Evolutionary conservation across 2,888 invertebrate species (phyloP).

Genomic region (Zaprionus obscuricornis): DNA sequence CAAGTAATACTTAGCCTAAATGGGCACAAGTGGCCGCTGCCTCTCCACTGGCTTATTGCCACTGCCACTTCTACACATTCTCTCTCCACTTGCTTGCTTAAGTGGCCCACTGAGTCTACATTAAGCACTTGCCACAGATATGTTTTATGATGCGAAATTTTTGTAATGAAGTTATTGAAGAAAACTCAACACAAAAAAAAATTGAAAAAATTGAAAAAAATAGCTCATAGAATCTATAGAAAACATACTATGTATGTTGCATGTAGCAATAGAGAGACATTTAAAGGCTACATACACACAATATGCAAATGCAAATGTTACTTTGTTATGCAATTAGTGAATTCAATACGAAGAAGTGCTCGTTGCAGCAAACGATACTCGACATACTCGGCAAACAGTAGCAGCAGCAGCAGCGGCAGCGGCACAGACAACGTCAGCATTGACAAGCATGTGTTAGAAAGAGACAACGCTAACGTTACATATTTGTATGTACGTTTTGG

Average conservation of each 20-base stretch:
- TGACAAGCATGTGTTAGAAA: constrained; percentile 25
- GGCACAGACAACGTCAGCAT: constrained; percentile 26
- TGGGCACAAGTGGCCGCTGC: constrained; percentile 65
- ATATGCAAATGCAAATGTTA: constrained; percentile 73
- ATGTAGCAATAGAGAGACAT: constrained; percentile 35
- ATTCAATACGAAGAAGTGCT: constrained; percentile 70
- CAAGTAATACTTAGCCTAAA: constrained; percentile 75
- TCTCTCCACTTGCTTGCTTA: too few relatives aligned
- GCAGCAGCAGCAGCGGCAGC: too few relatives aligned
- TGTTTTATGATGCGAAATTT: constrained; percentile 66
- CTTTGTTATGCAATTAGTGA: constrained; percentile 82
- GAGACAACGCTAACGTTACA: constrained; percentile 17
- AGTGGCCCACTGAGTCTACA: constrained; percentile 11
- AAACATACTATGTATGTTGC: constrained; percentile 1
- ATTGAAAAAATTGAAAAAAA: too few relatives aligned
- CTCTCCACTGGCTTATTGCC: too few relatives aligned
- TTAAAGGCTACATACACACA: constrained; percentile 70
- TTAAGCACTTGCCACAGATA: constrained; percentile 46
- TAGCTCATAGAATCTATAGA: neutral
- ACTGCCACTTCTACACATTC: too few relatives aligned
- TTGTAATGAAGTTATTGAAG: constrained; percentile 74
- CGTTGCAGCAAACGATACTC: constrained; percentile 62
- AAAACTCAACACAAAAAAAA: constrained; percentile 33
- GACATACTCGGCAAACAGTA: constrained; percentile 44
- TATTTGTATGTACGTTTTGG: too few relatives aligned